Conservation (phyloP, 2,113 vertebrate species). For the Austrofundulus limnaeus region DNA sequence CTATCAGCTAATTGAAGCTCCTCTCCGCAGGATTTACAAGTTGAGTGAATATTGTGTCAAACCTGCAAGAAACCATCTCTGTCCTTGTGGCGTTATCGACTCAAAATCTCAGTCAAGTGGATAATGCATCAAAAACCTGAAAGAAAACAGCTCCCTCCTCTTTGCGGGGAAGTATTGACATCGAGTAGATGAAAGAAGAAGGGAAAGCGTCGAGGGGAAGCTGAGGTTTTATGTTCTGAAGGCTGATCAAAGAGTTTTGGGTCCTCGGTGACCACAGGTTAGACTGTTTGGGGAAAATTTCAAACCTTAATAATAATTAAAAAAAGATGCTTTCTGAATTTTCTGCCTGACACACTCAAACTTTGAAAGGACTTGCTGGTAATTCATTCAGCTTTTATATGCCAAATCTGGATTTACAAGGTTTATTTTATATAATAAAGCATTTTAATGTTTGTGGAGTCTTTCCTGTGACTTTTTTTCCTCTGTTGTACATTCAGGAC, state of each 20-base stretch:
- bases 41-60: constrained; percentile 71
- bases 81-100: constrained; percentile 56
- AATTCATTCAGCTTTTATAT: not conserved
- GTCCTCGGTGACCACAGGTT: constrained; percentile 50
- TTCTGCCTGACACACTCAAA: constrained; percentile 15
- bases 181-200: constrained; percentile 43
- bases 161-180: constrained; percentile 46
- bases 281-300: constrained; percentile 20
- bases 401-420: not conserved
- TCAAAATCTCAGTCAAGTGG: constrained; percentile 66
- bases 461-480: not conserved
- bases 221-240: constrained; percentile 64
- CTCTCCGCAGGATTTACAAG: constrained; percentile 71
- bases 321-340: constrained; percentile 32
- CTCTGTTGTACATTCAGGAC: constrained; percentile 78
- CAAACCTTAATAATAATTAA: constrained; percentile 26
- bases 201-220: constrained; percentile 14
- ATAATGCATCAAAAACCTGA: constrained; percentile 62
- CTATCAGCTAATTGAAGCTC: constrained; percentile 76
- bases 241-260: constrained; percentile 56
- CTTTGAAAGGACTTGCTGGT: not conserved
- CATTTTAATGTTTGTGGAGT: not conserved
- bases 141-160: constrained; percentile 21
- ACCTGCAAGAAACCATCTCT: constrained; percentile 35
- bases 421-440: too few species aligned